Evolutionary conservation across 2,888 invertebrate species (phyloP).

Genomic region (Trissonchulus latispiculum): DNA sequence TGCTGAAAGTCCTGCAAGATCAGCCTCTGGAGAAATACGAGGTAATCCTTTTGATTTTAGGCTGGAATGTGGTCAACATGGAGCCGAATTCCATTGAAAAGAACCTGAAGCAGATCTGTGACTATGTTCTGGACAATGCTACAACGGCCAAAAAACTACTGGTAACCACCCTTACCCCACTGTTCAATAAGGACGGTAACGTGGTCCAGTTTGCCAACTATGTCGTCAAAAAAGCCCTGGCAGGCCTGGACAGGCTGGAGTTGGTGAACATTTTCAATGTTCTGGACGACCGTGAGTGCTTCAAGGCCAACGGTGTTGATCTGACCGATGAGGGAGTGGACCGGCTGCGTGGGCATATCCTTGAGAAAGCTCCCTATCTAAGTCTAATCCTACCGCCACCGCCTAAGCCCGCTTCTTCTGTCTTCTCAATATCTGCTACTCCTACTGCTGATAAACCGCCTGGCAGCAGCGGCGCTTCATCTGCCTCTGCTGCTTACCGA

Average conservation of each 20-base stretch:
- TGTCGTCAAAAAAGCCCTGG: neutral
- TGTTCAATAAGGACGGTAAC: neutral
- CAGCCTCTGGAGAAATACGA: neutral
- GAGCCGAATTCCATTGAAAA: neutral
- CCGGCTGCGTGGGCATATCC: neutral
- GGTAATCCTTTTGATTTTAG: neutral
- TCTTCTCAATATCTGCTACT: too few relatives aligned
- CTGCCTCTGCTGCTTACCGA: too few relatives aligned
- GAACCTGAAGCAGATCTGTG: neutral
- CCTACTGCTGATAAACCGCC: too few relatives aligned
- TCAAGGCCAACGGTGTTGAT: neutral
- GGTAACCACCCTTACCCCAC: neutral
- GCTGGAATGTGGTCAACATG: neutral
- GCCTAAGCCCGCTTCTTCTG: neutral
- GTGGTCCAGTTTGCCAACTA: neutral
- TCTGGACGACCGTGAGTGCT: neutral
- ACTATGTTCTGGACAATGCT: neutral
- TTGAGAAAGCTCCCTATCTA: neutral
- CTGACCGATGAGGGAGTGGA: neutral
- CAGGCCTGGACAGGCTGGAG: neutral
- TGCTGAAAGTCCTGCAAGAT: neutral
- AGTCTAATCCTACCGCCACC: neutral
- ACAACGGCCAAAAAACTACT: neutral
- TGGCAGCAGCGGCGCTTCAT: too few relatives aligned
- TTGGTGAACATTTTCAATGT: neutral